Evolutionary conservation across 1,140 invertebrate species (phyloP), one percentile per base, ranked within the genome.

Genomic region (Pissodes strobi): DNA sequence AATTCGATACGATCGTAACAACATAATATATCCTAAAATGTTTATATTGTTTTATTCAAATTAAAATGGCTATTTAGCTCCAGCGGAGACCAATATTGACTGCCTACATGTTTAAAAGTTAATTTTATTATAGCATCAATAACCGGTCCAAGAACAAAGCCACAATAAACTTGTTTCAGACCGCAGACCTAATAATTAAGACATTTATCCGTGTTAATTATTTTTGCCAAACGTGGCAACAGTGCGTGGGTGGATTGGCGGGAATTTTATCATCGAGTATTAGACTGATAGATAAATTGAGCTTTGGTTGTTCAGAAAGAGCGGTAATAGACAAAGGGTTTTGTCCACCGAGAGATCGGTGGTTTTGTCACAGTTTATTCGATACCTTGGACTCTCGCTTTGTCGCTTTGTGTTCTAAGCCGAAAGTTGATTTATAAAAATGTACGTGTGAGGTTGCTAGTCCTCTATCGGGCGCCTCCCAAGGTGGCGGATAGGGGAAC

Each of bases 191-290:
- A 48, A 59, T 59, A 59, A 59, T 59, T 59, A 59, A 59, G 56
- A 59, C 56, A 39, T 59, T 46, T 48, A 59, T 59, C 18, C 13
- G 41, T 13, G 56, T 48, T 59, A 48, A 59, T 59, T 59, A 59
- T 59, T 59, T 59, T 34, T 34, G 43, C 56, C 56, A 48, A 59
- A 59, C 43, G 10, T 48, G 43, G 56, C 41, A 59, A 37, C 13
- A 15, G 13, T 2, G n/a, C 43, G 56, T 59, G 43, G 56, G 56
- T 13, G 56, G 30, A 19, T 19, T 53, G 51, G 51, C 27, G 51
- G 34, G 38, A 53, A 51, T 5, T 27, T 27, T 27, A 27, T 27
- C 25, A 27, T 27, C 25, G 9, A 27, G 25, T 5, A 27, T 45
- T 10, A 45, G 41, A 45, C 4, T 45, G 25, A 9, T 9, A 9